A percentile compares a stretch with the other conserved stretches of the same genome.
phyloP scores from a whole-genome alignment of 2,888 invertebrate genomes.

The Brachypalpus laphriformis region DNA sequence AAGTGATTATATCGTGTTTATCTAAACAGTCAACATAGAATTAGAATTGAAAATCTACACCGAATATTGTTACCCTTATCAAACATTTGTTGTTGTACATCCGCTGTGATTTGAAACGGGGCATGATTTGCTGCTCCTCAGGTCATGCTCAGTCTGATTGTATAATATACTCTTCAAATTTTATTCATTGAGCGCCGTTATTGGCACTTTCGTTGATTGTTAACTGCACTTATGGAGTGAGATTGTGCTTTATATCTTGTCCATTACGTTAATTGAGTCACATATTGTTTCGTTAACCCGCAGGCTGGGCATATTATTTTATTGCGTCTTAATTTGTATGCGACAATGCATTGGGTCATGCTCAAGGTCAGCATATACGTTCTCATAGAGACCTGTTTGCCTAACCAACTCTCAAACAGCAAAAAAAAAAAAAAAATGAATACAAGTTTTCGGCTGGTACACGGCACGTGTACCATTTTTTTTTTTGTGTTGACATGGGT shows the following conservation, averaged over 20 bases:
- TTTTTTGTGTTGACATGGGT: not conserved
- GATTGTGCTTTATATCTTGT: not conserved
- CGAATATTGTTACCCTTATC: not conserved
- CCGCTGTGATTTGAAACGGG: not conserved
- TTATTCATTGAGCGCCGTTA: not conserved
- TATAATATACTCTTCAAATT: not conserved
- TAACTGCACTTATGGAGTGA: not conserved
- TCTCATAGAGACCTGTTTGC: not conserved
- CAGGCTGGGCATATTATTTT: not conserved
- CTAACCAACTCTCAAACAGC: not conserved
- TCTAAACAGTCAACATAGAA: not conserved
- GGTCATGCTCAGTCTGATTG: not conserved
- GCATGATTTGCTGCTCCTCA: not conserved
- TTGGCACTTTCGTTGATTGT: not conserved
- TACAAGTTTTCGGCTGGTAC: not conserved
- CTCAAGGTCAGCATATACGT: slow-evolving; percentile 13
- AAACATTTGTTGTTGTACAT: not conserved
- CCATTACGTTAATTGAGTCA: not conserved
- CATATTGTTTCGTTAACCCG: not conserved
- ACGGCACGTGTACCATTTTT: not conserved
- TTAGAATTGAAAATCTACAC: not conserved
- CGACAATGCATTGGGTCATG: slow-evolving; percentile 16
- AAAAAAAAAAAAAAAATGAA: not conserved
- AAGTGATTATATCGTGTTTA: slow-evolving; percentile 13
- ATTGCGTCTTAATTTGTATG: slow-evolving; percentile 9